Evolutionary conservation across 2,888 invertebrate species (phyloP), one percentile per base, ranked within the genome.

Genomic region (Polydrusus cervinus): DNA sequence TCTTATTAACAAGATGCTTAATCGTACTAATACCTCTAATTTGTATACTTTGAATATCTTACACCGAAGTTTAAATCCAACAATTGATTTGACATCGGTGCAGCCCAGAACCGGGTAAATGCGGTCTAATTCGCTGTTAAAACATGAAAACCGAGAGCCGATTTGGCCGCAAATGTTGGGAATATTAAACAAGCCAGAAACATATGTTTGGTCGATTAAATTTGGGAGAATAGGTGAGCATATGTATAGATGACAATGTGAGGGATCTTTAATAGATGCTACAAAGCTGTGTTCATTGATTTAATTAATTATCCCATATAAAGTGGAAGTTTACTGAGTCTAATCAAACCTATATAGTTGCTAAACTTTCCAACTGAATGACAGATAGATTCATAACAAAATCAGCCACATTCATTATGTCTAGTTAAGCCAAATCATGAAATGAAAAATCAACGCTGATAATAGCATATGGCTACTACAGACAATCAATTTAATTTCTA

Each of bases 141-240:
- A 76, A 76, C 62, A 70, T 76, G 73, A 70, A 70, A 74, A 70
- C 66, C 61, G 70, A 14, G 61, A 61, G 69, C 69, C 57, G 65
- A 55, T 65, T 64, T 55, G 43, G 70, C 61, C 76, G 66, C 76
- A 76, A 74, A 60, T 76, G 74, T 66, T 65, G 71, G 18, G 74
- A 69, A 62, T 69, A 76, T 76, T 76, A 76, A 76, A 76, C 68
- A 69, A 62, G 69, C 74, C 73, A 71, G 72, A 55, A 85, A 83
- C 86, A 85, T 84, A 84, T 86, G 86, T 82, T 82, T 75, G 81
- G 78, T 81, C 83, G 84, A 86, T 86, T 85, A 85, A 85, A 86
- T 71, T 72, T 69, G 67, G 68, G 47, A 55, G 69, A 70, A 61
- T 60, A 61, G 60, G 60, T 61, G 51, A 45, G 45, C 69, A 51